A percentile compares a stretch with the other conserved stretches of the same genome.
These are phyloP conservation scores for Carassius auratus DNA, from an alignment of 2,113 vertebrate species.

Conservation along the genomic window DNA sequence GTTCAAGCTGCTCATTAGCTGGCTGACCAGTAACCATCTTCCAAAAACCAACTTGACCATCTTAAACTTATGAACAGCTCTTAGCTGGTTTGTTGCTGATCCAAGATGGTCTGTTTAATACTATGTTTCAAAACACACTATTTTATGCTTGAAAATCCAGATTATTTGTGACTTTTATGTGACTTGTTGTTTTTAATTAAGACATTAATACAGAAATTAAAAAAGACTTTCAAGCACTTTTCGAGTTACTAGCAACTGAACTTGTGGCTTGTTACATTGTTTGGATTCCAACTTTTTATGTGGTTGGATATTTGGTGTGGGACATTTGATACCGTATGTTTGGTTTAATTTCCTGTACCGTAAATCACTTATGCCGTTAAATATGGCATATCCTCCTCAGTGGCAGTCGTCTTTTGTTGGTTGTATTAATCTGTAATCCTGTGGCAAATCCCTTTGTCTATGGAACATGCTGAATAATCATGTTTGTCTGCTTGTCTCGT, in stretches of 20 bases:
- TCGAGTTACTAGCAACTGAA: neutral
- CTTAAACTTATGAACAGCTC: neutral
- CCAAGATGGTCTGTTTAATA: neutral
- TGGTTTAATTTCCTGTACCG: neutral
- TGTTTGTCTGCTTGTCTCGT: neutral
- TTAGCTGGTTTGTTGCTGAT: neutral
- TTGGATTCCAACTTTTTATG: too few relatives aligned
- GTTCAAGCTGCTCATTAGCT: neutral
- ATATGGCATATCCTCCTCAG: neutral
- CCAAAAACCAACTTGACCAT: neutral
- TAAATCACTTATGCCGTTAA: neutral
- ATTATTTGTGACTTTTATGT: neutral
- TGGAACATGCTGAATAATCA: constrained; percentile 27
- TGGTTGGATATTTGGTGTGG: neutral
- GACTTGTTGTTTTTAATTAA: neutral
- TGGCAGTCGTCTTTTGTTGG: neutral
- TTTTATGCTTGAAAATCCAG: neutral
- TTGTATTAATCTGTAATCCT: neutral
- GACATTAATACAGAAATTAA: neutral
- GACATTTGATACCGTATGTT: neutral
- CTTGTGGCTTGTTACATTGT: neutral
- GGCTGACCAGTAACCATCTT: neutral
- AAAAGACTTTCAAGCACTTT: neutral
- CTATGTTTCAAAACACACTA: neutral
- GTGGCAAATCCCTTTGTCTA: constrained; percentile 10